Conservation (phyloP, 2,888 invertebrate species). For the Cataglyphis albicans region DNA sequence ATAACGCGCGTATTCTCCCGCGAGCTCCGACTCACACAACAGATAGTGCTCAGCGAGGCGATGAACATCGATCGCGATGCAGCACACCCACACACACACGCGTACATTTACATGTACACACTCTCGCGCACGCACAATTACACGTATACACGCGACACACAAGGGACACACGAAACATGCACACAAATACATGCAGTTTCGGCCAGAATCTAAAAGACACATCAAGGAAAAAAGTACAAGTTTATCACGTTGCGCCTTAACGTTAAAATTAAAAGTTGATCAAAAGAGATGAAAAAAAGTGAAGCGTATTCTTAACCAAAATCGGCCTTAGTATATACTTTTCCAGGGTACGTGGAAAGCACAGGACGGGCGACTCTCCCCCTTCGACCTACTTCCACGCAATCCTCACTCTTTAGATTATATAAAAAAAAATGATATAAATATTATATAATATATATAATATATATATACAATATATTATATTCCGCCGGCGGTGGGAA, state of each 20-base stretch:
- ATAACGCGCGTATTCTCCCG: conserved; percentile 40
- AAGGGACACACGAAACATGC: conserved; percentile 54
- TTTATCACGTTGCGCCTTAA: conserved; percentile 86
- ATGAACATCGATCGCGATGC: conserved; percentile 68
- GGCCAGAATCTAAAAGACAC: conserved; percentile 85
- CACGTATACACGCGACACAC: conserved; percentile 59
- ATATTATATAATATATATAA: conserved; percentile 71
- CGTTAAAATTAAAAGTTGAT: conserved; percentile 85
- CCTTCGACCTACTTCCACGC: conserved; percentile 38
- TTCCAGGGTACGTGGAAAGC: conserved; percentile 73
- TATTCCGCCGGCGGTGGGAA: conserved; percentile 75
- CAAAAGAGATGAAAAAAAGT: conserved; percentile 81
- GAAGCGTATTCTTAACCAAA: conserved; percentile 85
- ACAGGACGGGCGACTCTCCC: conserved; percentile 77
- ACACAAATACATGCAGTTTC: conserved; percentile 81
- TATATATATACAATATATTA: conserved; percentile 72
- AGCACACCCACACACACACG: conserved; percentile 77
- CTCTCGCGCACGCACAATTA: conserved; percentile 54
- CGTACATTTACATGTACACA: conserved; percentile 70
- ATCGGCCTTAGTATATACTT: conserved; percentile 86
- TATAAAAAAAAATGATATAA: conserved; percentile 62
- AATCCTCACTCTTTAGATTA: conserved; percentile 56
- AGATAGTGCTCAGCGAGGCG: conserved; percentile 74
- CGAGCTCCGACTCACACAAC: conserved; percentile 63
- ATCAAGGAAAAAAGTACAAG: conserved; percentile 86